Percentiles rank a stretch among this genome's conserved stretches.
Conservation (phyloP, 92 coral and sea anemone genomes). For the Palythoa grandiflora region DNA sequence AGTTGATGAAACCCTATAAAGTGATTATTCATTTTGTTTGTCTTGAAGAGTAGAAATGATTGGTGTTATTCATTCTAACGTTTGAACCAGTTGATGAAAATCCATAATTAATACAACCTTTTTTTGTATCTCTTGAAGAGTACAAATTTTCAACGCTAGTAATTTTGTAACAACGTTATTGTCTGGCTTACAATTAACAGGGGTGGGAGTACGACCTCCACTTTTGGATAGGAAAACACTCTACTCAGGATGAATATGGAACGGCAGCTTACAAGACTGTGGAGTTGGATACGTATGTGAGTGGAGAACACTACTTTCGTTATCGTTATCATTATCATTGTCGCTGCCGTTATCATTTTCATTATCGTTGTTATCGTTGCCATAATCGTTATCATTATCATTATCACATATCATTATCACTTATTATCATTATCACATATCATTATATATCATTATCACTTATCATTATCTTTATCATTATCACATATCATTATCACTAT, state of each 20-base stretch:
- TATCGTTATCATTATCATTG: too few species aligned
- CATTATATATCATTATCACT: too few species aligned
- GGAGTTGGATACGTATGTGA: constrained; percentile 87
- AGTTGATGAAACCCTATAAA: too few species aligned
- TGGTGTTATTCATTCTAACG: too few species aligned
- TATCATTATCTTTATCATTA: too few species aligned
- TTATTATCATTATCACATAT: too few species aligned
- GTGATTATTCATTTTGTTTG: too few species aligned
- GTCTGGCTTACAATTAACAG: background rate
- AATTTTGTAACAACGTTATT: background rate
- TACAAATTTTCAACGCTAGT: background rate
- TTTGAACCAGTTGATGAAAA: background rate
- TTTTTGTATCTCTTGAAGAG: background rate
- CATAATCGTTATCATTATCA: too few species aligned
- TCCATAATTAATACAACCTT: background rate
- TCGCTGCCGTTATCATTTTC: too few species aligned
- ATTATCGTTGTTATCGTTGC: background rate
- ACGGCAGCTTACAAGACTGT: constrained; percentile 96
- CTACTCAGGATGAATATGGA: constrained; percentile 96
- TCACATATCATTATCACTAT: too few species aligned
- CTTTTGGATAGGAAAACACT: constrained; percentile 91
- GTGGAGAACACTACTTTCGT: constrained; percentile 37
- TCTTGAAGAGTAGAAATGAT: too few species aligned
- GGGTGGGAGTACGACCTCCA: constrained; percentile 91
- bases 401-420: too few species aligned